These are phyloP conservation scores for Pristionchus exspectatus DNA, from an alignment of 2,888 invertebrate species.

Conservation along the genomic window DNA sequence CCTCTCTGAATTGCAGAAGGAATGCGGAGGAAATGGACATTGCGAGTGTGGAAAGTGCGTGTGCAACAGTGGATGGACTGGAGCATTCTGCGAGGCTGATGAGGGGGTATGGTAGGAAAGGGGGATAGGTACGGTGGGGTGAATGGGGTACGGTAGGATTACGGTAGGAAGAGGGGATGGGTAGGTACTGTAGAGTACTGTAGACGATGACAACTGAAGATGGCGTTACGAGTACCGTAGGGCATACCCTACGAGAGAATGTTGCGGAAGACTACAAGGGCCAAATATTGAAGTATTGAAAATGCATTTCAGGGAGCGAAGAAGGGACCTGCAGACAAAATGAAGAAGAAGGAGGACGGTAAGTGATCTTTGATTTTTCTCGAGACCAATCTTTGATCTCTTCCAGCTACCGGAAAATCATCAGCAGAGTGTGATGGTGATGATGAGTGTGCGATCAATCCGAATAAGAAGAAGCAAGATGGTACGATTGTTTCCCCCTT, in stretches of 20 bases:
- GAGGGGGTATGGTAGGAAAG: not conserved
- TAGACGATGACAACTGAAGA: not conserved
- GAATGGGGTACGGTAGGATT: not conserved
- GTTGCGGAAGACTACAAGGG: no score
- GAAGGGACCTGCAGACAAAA: constrained; percentile 5
- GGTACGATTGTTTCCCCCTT: not conserved
- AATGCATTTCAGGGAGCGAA: not conserved
- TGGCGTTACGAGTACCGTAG: no score
- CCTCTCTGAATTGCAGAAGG: constrained; percentile 62
- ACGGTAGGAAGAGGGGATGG: not conserved
- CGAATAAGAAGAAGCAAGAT: constrained; percentile 25
- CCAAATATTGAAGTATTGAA: not conserved
- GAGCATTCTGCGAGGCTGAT: constrained; percentile 68
- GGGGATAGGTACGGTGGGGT: not conserved
- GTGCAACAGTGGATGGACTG: constrained; percentile 75
- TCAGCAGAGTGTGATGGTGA: constrained; percentile 20
- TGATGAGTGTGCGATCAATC: constrained; percentile 13
- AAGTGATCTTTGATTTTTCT: not conserved
- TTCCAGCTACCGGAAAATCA: constrained; percentile 11
- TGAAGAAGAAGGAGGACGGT: constrained; percentile 44
- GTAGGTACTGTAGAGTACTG: not conserved
- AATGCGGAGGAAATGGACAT: constrained; percentile 74
- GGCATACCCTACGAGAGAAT: no score
- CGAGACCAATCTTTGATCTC: constrained; percentile 17
- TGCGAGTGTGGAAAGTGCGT: constrained; percentile 77